Evolutionary conservation across 2,113 vertebrate genomes (phyloP).

Genomic region (Prunella fulvescens): DNA sequence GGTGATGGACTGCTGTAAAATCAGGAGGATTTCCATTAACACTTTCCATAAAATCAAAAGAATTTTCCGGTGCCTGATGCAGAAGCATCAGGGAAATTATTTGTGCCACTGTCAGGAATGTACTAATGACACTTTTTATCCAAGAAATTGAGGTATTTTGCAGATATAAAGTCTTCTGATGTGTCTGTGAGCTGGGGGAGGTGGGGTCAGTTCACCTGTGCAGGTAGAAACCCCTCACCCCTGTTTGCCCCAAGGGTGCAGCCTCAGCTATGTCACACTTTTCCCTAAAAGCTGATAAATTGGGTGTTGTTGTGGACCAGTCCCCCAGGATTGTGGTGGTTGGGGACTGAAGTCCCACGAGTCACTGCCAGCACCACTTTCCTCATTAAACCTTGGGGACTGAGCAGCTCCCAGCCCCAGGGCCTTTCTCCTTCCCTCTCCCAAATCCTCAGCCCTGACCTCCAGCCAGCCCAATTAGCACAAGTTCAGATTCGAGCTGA

Average conservation of each 20-base stretch:
- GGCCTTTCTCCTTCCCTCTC: background rate
- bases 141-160: background rate
- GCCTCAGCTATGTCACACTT: background rate
- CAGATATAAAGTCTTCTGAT: background rate
- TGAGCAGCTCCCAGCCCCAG: background rate
- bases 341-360: background rate
- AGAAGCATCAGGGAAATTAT: background rate
- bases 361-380: rapidly evolving
- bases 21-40: background rate
- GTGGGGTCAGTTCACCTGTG: background rate
- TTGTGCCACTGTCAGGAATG: background rate
- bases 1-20: background rate
- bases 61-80: background rate
- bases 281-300: background rate
- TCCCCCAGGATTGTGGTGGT: background rate
- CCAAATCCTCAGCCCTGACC: background rate
- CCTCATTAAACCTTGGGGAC: rapidly evolving
- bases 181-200: background rate
- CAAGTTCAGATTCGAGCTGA: background rate
- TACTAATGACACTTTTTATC: background rate
- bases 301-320: background rate
- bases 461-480: background rate
- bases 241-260: rapidly evolving
- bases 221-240: background rate
- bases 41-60: background rate